Conservation (phyloP, 1,140 invertebrate genomes). For the Drosophila kanapiae region DNA sequence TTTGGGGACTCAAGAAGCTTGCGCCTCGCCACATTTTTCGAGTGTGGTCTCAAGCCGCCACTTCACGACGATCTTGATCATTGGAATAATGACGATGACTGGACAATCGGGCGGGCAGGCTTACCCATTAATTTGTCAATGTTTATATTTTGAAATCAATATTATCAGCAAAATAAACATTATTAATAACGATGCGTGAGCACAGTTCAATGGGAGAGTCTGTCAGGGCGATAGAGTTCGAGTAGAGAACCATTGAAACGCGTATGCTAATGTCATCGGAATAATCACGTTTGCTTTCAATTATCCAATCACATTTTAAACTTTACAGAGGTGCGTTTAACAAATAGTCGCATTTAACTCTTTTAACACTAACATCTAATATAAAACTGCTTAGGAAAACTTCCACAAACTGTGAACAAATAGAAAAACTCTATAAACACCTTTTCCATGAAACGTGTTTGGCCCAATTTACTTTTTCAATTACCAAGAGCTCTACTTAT, state of each 20-base stretch:
- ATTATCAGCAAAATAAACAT: slow-evolving; percentile 67
- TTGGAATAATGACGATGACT: slow-evolving; percentile 45
- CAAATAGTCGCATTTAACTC: slow-evolving; percentile 3
- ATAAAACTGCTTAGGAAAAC: background rate
- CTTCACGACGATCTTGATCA: slow-evolving; percentile 39
- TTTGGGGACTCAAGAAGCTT: slow-evolving; percentile 29
- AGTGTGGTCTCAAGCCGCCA: slow-evolving; percentile 53
- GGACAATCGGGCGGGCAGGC: slow-evolving; percentile 36
- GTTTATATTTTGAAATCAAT: slow-evolving; percentile 77
- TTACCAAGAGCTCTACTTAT: slow-evolving; percentile 8
- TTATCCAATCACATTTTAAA: slow-evolving; percentile 18
- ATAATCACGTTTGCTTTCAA: slow-evolving; percentile 22
- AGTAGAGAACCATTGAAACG: slow-evolving; percentile 43
- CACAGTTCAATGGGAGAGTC: slow-evolving; percentile 32
- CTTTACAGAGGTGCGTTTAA: slow-evolving; percentile 32
- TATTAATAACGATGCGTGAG: slow-evolving; percentile 70
- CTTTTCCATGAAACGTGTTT: background rate
- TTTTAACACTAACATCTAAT: background rate
- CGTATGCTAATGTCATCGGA: slow-evolving; percentile 52
- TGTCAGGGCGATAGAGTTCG: slow-evolving; percentile 16
- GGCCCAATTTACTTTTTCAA: slow-evolving; percentile 1
- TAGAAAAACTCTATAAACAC: background rate
- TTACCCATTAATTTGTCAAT: slow-evolving; percentile 76
- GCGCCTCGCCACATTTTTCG: slow-evolving; percentile 34
- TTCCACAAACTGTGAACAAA: background rate